phyloP scores from a whole-genome alignment of 2,797 vertebrate genomes.

The Gymnoscopelus braueri region DNA sequence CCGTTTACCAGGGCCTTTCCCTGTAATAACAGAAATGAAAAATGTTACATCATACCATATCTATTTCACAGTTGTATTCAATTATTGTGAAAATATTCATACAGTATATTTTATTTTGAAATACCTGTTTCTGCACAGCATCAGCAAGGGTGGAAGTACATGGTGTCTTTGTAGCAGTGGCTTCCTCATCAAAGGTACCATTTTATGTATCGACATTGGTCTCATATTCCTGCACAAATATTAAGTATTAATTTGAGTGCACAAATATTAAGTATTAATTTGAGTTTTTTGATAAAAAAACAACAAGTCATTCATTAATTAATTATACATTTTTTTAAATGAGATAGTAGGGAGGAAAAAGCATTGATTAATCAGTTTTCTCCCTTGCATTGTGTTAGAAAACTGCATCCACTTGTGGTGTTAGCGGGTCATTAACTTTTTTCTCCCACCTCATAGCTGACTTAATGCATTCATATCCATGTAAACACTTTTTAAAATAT shows the following conservation, averaged over 20 bases:
- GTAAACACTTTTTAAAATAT: too few species aligned
- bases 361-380: too few species aligned
- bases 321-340: too few species aligned
- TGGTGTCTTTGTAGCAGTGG: constrained; percentile 72
- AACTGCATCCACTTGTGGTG: too few species aligned
- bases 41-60: constrained; percentile 7
- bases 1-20: constrained; percentile 86
- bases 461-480: too few species aligned
- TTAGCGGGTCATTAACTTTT: too few species aligned
- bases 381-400: too few species aligned
- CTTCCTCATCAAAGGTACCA: constrained; percentile 80
- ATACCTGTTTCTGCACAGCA: constrained; percentile 89
- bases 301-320: background rate
- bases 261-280: too few species aligned
- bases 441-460: too few species aligned
- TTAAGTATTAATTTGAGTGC: background rate
- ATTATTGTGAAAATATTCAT: background rate
- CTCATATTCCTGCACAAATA: constrained; percentile 87
- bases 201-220: constrained; percentile 86
- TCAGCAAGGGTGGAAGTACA: constrained; percentile 81
- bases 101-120: background rate
- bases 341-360: too few species aligned
- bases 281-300: background rate
- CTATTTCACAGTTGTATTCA: constrained; percentile 4
- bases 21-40: constrained; percentile 72